A percentile compares a stretch with the other conserved stretches of the same genome.
Conservation (phyloP, 2,888 invertebrate species). For the Drosophila prolongata region DNA sequence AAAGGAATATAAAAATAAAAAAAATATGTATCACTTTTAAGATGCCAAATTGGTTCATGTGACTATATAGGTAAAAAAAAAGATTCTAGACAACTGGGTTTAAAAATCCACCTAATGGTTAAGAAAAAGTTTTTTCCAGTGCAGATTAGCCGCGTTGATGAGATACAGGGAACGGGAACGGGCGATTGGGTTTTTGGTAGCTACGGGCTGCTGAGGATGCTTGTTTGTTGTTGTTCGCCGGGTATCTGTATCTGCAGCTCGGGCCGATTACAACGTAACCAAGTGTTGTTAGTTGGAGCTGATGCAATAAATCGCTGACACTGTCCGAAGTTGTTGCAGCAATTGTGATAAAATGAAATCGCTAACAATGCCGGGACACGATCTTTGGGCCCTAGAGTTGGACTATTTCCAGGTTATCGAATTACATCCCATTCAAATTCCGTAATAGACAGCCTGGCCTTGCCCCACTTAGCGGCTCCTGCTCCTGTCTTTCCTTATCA, state of each 20-base stretch:
- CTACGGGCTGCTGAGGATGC: constrained; percentile 73
- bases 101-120: too few species aligned
- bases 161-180: constrained; percentile 21
- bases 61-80: too few species aligned
- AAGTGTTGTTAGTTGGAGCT: constrained; percentile 52
- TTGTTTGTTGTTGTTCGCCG: constrained; percentile 53
- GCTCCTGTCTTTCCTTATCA: constrained; percentile 58
- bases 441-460: constrained; percentile 22
- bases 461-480: constrained; percentile 30
- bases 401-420: constrained; percentile 5
- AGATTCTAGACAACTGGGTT: too few species aligned
- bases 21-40: too few species aligned
- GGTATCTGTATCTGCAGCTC: constrained; percentile 46
- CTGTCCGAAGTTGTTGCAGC: constrained; percentile 53
- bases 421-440: constrained; percentile 24
- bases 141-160: constrained; percentile 70
- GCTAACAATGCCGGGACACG: constrained; percentile 42
- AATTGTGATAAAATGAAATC: constrained; percentile 73
- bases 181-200: constrained; percentile 39
- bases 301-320: constrained; percentile 74
- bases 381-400: constrained; percentile 16
- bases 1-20: too few species aligned
- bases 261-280: constrained; percentile 65
- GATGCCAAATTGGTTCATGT: too few species aligned
- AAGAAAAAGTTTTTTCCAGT: not conserved